phyloP scores from a whole-genome alignment of 1,140 invertebrate species.

The Rhopalosiphum maidis region DNA sequence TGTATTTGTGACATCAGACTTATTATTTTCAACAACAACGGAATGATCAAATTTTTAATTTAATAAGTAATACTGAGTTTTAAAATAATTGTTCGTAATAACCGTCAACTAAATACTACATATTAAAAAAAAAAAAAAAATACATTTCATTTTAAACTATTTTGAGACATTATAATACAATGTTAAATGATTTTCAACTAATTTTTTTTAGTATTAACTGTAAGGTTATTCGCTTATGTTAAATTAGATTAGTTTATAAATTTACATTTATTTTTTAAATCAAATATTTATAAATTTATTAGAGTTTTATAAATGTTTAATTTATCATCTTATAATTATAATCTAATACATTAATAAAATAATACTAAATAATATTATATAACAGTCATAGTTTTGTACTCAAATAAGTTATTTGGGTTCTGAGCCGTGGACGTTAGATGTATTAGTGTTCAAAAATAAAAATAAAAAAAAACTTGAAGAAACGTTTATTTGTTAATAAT shows the following conservation, averaged over 20 bases:
- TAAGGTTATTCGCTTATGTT: not conserved
- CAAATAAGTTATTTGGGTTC: not conserved
- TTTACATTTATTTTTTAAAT: not conserved
- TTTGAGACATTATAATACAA: not conserved
- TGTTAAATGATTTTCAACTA: no score
- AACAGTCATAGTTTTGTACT: not conserved
- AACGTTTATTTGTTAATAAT: not conserved
- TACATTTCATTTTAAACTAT: no score
- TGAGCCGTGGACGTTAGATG: no score
- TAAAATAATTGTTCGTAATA: no score
- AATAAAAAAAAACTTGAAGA: not conserved
- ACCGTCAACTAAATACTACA: no score
- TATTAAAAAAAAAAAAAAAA: no score
- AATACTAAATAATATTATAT: no score
- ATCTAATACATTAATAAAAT: no score
- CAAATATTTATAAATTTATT: not conserved
- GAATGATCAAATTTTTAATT: no score
- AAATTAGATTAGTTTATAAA: not conserved
- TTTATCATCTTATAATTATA: not conserved
- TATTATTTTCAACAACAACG: no score
- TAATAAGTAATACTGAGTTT: no score
- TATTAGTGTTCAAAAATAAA: not conserved
- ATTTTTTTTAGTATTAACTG: not conserved
- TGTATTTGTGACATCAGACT: no score
- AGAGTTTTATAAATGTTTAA: not conserved